Base-by-base conservation (phyloP, 1,140 invertebrate genomes). In the Lepidurus packardi region DNA sequence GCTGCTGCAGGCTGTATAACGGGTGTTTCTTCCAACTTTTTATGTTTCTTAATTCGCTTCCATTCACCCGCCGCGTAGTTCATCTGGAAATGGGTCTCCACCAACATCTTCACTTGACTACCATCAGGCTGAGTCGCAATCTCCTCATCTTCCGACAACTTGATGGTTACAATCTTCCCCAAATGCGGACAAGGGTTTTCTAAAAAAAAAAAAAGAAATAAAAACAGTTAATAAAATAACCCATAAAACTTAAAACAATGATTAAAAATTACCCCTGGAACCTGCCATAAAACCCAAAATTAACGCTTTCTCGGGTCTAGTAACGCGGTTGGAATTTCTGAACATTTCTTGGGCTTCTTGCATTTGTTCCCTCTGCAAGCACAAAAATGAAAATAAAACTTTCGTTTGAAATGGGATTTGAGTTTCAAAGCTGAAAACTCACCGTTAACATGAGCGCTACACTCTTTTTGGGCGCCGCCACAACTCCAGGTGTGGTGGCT, bases 241-340 rank as follows among this genome's bases (percentile, higher is more conserved):
- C n/a, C n/a, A n/a, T n/a, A n/a, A n/a, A n/a, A n/a, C n/a, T n/a
- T n/a, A n/a, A n/a, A n/a, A n/a, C 80, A 78, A 10, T 78, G 77
- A 73, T 41, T 8, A 34, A 78, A 77, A 82, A 81, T 83, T 86
- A 94, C 93, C 93, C 88, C 94, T 90, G 7, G 94, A 94, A 1
- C 97, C 97, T 81, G 96, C 96, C 94, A 99, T 98, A 83, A 99
- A 99, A 80, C 96, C 96, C 34, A 99, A 88, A 83, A 99, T 99
- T 44, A 98, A 91, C 53, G 96, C 96, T 84, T 98, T 98, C 82
- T 98, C 96, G 3, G 96, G 95, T 81, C 96, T 86, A 1, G 96
- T 98, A 65, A 98, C 95, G 85, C 94, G 93, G 84, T 98, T 98
- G 43, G 96, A 96, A 81, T 93, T 96, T 78, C 92, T 89, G 88